Evolutionary conservation across 2,113 vertebrate genomes (phyloP).

Genomic region (Odontophorus gujanensis): DNA sequence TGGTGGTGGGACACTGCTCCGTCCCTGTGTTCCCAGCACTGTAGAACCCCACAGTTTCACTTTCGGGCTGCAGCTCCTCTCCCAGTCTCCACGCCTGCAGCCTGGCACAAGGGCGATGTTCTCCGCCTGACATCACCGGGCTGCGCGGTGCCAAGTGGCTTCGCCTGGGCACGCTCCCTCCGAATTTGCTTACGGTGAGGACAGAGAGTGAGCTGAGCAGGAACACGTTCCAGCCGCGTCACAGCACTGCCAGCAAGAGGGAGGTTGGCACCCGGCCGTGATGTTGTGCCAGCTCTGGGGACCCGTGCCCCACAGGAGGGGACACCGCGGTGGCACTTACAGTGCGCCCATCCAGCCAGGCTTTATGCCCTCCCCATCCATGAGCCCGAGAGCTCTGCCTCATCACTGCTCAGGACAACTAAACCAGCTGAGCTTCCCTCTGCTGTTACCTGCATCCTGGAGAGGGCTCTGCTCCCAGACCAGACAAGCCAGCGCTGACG

Average conservation of each 20-base stretch:
- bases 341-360: accelerated
- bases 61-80: neutral
- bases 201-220: neutral
- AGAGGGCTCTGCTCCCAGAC: neutral
- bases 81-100: neutral
- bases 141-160: accelerated
- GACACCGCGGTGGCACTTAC: neutral
- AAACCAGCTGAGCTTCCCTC: neutral
- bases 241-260: too few species aligned
- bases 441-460: accelerated
- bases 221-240: neutral
- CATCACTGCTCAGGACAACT: neutral
- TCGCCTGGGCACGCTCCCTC: conserved; percentile 15
- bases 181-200: neutral
- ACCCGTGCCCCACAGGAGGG: neutral
- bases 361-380: accelerated
- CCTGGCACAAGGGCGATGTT: neutral
- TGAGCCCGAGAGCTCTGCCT: accelerated
- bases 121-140: neutral
- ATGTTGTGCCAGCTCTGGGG: accelerated
- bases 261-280: accelerated
- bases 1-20: accelerated
- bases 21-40: accelerated
- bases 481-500: conserved; percentile 50
- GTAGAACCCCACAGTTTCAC: neutral